phyloP scores from a whole-genome alignment of 2,113 vertebrate genomes.

The Athene cunicularia region DNA sequence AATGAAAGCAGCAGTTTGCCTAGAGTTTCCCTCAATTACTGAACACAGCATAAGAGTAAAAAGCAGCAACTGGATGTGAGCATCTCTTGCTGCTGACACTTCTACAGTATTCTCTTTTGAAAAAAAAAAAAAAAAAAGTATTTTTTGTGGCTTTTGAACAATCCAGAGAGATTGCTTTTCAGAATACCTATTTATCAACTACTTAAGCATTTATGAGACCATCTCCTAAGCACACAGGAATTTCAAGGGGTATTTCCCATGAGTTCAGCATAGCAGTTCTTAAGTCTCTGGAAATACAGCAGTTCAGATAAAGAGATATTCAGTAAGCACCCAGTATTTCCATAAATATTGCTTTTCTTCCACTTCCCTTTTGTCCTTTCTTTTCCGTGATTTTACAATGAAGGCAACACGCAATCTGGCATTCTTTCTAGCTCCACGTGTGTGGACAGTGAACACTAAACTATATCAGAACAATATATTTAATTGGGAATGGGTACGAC shows the following conservation, averaged over 20 bases:
- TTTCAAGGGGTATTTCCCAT: constrained; percentile 25
- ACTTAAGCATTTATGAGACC: constrained; percentile 15
- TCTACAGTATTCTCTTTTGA: background rate
- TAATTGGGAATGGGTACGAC: background rate
- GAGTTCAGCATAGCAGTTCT: background rate
- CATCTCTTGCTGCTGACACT: background rate
- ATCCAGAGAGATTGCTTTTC: background rate
- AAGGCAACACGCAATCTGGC: background rate
- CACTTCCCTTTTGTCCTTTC: background rate
- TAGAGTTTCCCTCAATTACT: background rate
- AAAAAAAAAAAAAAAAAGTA: background rate
- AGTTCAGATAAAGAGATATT: background rate
- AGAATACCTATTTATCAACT: constrained; percentile 23
- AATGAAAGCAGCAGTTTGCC: background rate
- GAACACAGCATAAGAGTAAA: background rate
- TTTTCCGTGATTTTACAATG: background rate
- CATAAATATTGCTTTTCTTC: constrained; percentile 18
- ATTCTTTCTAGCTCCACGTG: background rate
- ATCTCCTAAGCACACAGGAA: background rate
- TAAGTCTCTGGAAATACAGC: background rate
- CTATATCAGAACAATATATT: background rate
- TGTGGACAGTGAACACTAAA: background rate
- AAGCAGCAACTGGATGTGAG: background rate
- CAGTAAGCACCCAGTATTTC: background rate
- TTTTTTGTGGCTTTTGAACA: background rate